phyloP scores from a whole-genome alignment of 2,888 invertebrate genomes.

The Eumerus sabulonum region DNA sequence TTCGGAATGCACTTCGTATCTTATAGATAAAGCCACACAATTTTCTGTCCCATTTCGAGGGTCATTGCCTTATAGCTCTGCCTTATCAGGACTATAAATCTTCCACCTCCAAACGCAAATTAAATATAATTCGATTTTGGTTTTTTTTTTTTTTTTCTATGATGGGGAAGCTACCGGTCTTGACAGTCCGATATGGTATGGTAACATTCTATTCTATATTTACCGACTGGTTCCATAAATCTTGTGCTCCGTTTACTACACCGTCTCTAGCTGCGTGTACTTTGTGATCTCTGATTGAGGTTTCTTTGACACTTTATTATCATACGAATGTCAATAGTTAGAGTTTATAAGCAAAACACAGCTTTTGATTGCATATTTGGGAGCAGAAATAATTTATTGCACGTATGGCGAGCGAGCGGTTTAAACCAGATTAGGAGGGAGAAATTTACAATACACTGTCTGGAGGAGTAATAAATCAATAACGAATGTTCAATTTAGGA shows the following conservation, averaged over 20 bases:
- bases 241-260: constrained; percentile 8
- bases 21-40: constrained; percentile 21
- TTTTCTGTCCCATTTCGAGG: constrained; percentile 37
- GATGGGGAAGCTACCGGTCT: constrained; percentile 44
- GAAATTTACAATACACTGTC: constrained; percentile 42
- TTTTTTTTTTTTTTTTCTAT: too few relatives aligned
- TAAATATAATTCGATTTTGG: constrained; percentile 1
- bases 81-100: constrained; percentile 45
- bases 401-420: constrained; percentile 30
- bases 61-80: constrained; percentile 1
- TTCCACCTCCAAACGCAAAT: constrained; percentile 16
- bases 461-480: constrained; percentile 37
- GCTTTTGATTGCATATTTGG: constrained; percentile 34
- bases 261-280: not conserved
- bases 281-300: constrained; percentile 40
- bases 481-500: not conserved
- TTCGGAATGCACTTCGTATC: constrained; percentile 15
- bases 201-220: constrained; percentile 15
- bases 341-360: constrained; percentile 24
- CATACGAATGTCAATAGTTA: constrained; percentile 9
- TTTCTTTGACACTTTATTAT: constrained; percentile 39
- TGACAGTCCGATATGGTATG: not conserved
- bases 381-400: constrained; percentile 39
- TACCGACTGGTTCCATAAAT: constrained; percentile 53
- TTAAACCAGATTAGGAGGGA: constrained; percentile 45